Evolutionary conservation across 2,797 vertebrate species (phyloP), one percentile per base, ranked within the genome.

Genomic region (Siniperca undulata): DNA sequence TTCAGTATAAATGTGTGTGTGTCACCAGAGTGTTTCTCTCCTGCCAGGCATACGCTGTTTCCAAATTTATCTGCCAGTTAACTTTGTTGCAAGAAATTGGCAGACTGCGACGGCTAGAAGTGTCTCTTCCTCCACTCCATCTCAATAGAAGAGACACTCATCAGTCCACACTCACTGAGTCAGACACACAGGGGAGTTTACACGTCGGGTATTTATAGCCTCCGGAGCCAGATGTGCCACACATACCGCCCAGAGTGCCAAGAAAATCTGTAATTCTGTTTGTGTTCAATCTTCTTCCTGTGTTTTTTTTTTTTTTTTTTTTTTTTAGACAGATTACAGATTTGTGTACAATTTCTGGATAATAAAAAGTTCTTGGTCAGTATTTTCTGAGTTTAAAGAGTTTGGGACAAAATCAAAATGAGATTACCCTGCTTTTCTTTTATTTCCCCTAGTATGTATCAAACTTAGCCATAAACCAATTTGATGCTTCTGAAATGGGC

Each of bases 131-230:
- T 77, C 50, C 68, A 0, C 73, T 82, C 53, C 19, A 3, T 84
- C 86, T 82, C 77, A 61, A 24, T 13, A 61, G 36, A 73, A 5
- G 62, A 88, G 77, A 60, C 42, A 13, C 66, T 81, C 86, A 70
- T 83, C 82, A 44, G 74, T 74, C 68, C 44, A 3, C 48, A 7
- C 36, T 68, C 74, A n/a, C 52, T 55, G 77, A 85, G 38, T 80
- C 74, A 75, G n/a, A 75, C 61, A 2, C 70, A 5, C 61, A 0
- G 69, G 48, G 81, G 84, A 81, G 27, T 68, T 68, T 20, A 44
- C 60, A 17, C 5, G 3, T n/a, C 46, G 1, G 59, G 24, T 68
- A 53, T 80, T 76, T 86, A 34, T 66, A 76, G 66, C 50, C 42
- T 7, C 17, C 1, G 34, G 48, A 74, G 69, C 44, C 79, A 74